Base-by-base conservation (phyloP, 1,140 invertebrate species). In the Nixonia krombeini region DNA sequence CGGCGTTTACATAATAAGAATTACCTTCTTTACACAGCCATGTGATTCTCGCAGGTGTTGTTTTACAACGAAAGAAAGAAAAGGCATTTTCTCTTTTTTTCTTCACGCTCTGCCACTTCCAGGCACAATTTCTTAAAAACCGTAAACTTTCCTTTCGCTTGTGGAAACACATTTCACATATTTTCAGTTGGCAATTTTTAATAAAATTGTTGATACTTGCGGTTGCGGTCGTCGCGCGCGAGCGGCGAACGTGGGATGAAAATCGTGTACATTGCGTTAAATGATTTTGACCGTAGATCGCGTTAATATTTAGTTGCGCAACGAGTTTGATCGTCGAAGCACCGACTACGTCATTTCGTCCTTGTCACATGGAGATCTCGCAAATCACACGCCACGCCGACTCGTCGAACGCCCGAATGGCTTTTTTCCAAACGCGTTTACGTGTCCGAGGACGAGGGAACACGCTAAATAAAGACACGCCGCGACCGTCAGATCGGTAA, bases 261-360 rank as follows among this genome's bases (percentile, higher is more conserved):
- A 41, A 41, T 26, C 8, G 33, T n/a, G n/a, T n/a, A n/a, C n/a
- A n/a, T n/a, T n/a, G n/a, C 16, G 5, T 45, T 15, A 13, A 44
- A 12, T 6, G 33, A 41, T 37, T 57, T 40, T 25, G 16, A 57
- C 44, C 44, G 33, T 26, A 13, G 33, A 28, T 25, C 12, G 21
- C 13, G 47, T 63, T 15, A 6, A 41, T 21, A 12, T 23, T 17
- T 10, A 38, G 35, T 58, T 65, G 29, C 25, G 33, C 47, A 65
- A 58, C 35, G 35, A 46, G 23, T 31, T 52, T 41, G 46, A 51
- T 64, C 25, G 37, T 35, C 33, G 33, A 49, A 65, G 53, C 52
- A 26, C 29, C 42, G 44, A 58, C 58, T 53, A 53, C 63, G 55
- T 58, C 49, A 67, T 47, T 15, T 26, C 25, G 56, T 67, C 63